Base-by-base conservation (phyloP, 2,797 vertebrate species). In the Sebastes kiyomatsui region DNA sequence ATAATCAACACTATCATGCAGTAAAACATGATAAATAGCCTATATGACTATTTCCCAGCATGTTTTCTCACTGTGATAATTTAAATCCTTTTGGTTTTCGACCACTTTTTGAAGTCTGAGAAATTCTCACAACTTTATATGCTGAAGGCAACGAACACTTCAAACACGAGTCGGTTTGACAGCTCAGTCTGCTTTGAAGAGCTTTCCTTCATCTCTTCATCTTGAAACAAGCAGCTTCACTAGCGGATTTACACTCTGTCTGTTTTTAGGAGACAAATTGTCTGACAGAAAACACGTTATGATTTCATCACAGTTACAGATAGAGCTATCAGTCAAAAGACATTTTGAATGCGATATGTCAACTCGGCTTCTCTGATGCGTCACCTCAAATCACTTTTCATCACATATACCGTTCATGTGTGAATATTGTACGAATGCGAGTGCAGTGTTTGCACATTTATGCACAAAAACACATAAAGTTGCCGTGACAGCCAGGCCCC, bases 191-290 rank as follows among this genome's bases (percentile, higher is more conserved):
- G 38, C 76, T 67, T 75, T 79, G 25, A 83, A 76, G 30, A 59
- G 55, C n/a, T 68, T 87, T 38, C 10, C 49, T 65, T 83, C 23
- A 80, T 73, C 58, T 64, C n/a, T 14, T 25, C 27, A 23, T 49
- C 32, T 46, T 30, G 20, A 64, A 85, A 69, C 52, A 76, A 69
- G 42, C 56, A 28, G 66, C 49, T 71, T 2, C 27, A 52, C 70
- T n/a, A 25, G 56, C 1, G n/a, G 22, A 64, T 79, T 55, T 64
- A 35, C 62, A 32, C 35, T 60, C 56, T 62, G 69, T 66, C 6
- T 46, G 11, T 23, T 42, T 54, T 38, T 54, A 11, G 42, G 6
- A 46, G 32, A 71, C 52, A 49, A 25, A 64, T 2, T 42, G 6
- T 66, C 13, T 66, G 69, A 67, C 59, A 49, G 71, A 32, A 66